A percentile compares a stretch with the other conserved stretches of the same genome.
Conservation (phyloP, 1,140 invertebrate species). For the fruit fly (Drosophila melanogaster) region DNA sequence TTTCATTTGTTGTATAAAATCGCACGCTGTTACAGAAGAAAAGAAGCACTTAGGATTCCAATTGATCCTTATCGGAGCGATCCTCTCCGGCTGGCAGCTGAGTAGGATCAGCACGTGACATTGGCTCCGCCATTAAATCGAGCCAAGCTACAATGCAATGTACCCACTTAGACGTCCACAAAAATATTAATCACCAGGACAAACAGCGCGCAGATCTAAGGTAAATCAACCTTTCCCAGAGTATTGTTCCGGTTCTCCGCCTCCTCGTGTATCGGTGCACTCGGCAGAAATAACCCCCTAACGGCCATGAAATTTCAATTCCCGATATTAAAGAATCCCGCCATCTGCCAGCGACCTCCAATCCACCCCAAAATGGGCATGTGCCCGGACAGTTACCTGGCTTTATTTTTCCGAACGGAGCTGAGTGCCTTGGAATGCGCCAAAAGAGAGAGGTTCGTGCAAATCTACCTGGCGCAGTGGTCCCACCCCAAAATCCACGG, state of each 20-base stretch:
- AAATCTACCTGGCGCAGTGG: slow-evolving; percentile 77
- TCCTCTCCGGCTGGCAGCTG: slow-evolving; percentile 26
- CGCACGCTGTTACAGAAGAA: neutral
- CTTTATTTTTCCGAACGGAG: neutral
- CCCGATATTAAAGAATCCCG: slow-evolving; percentile 44
- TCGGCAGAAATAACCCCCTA: slow-evolving; percentile 54
- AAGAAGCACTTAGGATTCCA: slow-evolving; percentile 24
- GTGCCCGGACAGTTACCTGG: slow-evolving; percentile 71
- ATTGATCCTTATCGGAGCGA: slow-evolving; percentile 28
- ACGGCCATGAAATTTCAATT: slow-evolving; percentile 64
- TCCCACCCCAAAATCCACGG: slow-evolving; percentile 64
- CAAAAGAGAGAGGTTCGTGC: slow-evolving; percentile 70
- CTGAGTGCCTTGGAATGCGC: slow-evolving; percentile 75
- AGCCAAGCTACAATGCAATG: slow-evolving; percentile 21
- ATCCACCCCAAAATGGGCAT: slow-evolving; percentile 58
- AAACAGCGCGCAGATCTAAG: slow-evolving; percentile 53
- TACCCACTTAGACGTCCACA: slow-evolving; percentile 40
- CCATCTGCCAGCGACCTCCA: slow-evolving; percentile 48
- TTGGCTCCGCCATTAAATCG: slow-evolving; percentile 28
- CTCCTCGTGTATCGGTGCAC: slow-evolving; percentile 53
- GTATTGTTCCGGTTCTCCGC: slow-evolving; percentile 42
- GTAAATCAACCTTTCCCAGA: slow-evolving; percentile 63
- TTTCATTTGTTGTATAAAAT: neutral
- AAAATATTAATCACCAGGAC: slow-evolving; percentile 61
- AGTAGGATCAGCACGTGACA: slow-evolving; percentile 47